Evolutionary conservation across 2,888 invertebrate species (phyloP).

Genomic region (Morpho helenor): DNA sequence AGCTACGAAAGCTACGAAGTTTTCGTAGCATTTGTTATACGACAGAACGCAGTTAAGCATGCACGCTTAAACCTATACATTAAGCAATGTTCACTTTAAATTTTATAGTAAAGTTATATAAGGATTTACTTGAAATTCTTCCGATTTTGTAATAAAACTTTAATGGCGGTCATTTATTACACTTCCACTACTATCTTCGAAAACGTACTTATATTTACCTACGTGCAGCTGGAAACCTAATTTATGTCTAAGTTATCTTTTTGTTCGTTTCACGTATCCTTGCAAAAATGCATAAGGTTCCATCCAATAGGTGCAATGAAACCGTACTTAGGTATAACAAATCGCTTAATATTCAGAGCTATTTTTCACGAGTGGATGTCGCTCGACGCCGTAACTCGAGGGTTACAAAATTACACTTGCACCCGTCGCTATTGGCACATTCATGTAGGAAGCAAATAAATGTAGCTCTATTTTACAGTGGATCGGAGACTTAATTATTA

Average conservation of each 20-base stretch:
- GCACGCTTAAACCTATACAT: too few species aligned
- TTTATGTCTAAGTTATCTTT: not conserved
- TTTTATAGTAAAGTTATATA: too few species aligned
- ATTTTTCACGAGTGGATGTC: conserved; percentile 33
- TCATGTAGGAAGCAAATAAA: conserved; percentile 12
- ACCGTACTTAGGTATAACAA: conserved; percentile 28
- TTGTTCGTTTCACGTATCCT: conserved; percentile 1
- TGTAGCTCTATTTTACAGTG: not conserved
- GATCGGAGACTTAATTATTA: not conserved
- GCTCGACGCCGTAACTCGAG: conserved; percentile 26
- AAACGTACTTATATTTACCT: not conserved
- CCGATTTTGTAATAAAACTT: too few species aligned
- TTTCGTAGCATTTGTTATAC: too few species aligned
- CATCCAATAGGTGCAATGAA: conserved; percentile 16
- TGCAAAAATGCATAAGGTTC: conserved; percentile 3
- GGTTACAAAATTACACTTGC: conserved; percentile 33
- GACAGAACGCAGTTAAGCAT: too few species aligned
- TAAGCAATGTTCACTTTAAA: too few species aligned
- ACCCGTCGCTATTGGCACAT: conserved; percentile 24
- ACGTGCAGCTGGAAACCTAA: not conserved
- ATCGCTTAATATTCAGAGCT: conserved; percentile 34
- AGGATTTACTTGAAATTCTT: too few species aligned
- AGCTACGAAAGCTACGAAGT: too few species aligned
- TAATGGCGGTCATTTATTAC: too few species aligned
- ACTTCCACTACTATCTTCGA: too few species aligned